A percentile compares a stretch with the other conserved stretches of the same genome.
Conservation (phyloP, 1,140 invertebrate species). For the Cydia fagiglandana region DNA sequence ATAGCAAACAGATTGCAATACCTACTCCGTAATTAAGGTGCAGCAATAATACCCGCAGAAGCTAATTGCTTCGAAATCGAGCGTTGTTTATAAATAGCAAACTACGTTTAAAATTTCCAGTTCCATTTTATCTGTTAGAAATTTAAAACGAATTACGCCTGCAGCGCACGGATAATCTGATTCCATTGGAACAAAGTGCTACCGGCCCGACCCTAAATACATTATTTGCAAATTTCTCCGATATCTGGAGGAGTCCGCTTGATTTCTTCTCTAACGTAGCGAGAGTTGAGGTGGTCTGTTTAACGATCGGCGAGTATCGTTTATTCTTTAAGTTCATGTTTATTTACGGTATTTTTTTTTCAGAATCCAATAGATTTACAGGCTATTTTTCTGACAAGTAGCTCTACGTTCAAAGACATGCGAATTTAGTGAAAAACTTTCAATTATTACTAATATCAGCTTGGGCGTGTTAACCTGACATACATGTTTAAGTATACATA, state of each 20-base stretch:
- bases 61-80: neutral
- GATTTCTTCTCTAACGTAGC: constrained; percentile 51
- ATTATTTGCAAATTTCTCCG: constrained; percentile 43
- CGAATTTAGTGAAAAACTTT: too few species aligned
- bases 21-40: neutral
- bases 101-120: neutral
- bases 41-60: neutral
- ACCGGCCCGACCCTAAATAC: constrained; percentile 32
- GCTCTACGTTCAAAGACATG: too few species aligned
- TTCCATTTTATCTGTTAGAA: constrained; percentile 22
- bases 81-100: constrained; percentile 3
- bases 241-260: constrained; percentile 38
- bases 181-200: constrained; percentile 41
- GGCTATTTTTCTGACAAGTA: too few species aligned
- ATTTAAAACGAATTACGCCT: constrained; percentile 25
- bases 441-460: too few species aligned
- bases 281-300: constrained; percentile 34
- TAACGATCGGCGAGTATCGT: neutral
- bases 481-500: too few species aligned
- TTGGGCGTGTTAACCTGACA: too few species aligned
- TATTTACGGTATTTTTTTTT: neutral
- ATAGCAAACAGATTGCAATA: neutral
- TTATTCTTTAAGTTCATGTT: neutral
- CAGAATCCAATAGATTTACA: too few species aligned
- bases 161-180: constrained; percentile 34